Conservation (phyloP, 2,797 vertebrate genomes). For the Alca torda region DNA sequence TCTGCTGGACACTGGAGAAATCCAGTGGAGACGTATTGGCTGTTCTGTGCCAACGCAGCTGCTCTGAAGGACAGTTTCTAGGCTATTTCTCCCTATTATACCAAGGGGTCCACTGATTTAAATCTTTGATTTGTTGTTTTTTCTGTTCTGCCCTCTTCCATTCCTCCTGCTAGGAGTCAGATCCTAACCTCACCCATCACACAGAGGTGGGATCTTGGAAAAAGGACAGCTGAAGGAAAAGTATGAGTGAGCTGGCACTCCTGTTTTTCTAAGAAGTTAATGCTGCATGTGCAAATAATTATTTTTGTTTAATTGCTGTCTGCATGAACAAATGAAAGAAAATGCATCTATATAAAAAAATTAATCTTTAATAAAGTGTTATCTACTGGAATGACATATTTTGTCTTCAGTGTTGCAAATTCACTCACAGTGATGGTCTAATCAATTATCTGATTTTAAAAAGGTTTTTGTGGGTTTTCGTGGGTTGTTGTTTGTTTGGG, state of each 20-base stretch:
- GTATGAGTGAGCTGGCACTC: background rate
- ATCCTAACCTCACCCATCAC: background rate
- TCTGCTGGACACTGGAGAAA: background rate
- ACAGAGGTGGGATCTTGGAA: fast-evolving
- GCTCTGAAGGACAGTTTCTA: background rate
- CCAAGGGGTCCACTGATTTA: background rate
- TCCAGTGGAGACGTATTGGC: too few relatives aligned
- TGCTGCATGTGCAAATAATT: background rate
- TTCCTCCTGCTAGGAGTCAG: background rate
- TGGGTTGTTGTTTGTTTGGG: background rate
- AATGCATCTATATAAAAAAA: background rate
- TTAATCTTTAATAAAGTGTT: background rate
- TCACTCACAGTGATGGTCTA: background rate
- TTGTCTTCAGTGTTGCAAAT: background rate
- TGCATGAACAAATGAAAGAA: background rate
- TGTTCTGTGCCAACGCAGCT: background rate
- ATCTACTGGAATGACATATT: background rate
- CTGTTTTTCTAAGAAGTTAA: background rate
- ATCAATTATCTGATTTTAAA: background rate
- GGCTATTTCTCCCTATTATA: background rate
- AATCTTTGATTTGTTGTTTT: background rate
- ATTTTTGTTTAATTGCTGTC: background rate
- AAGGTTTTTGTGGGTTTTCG: background rate
- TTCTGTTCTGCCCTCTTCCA: background rate
- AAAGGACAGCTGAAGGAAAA: background rate